A percentile compares a stretch with the other conserved stretches of the same genome.
phyloP scores from a whole-genome alignment of 92 coral and sea anemone genomes.

The Scolanthus callimorphus region DNA sequence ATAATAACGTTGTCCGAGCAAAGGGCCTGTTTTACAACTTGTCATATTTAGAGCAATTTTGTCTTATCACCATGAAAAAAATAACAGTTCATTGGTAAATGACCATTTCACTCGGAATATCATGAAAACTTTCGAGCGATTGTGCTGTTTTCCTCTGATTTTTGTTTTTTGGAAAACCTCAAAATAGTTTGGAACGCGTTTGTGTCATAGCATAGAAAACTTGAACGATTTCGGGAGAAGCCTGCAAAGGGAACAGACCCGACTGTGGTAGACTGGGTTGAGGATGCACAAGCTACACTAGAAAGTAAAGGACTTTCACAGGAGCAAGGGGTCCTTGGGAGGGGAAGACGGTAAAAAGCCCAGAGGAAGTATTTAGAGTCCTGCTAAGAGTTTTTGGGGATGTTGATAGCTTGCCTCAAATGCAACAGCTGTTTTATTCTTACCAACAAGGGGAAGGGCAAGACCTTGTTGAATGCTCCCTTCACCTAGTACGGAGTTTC shows the following conservation, averaged over 20 bases:
- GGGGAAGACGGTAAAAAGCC: too few relatives aligned
- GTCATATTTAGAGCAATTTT: too few relatives aligned
- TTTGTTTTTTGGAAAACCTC: too few relatives aligned
- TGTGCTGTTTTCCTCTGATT: too few relatives aligned
- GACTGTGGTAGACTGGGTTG: constrained; percentile 32
- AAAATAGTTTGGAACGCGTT: too few relatives aligned
- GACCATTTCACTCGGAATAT: too few relatives aligned
- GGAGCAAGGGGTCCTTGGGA: constrained; percentile 19
- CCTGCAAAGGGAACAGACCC: constrained; percentile 25
- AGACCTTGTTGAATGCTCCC: constrained; percentile 30
- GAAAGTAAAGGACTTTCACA: background rate
- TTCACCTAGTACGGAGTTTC: constrained; percentile 32
- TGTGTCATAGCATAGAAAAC: constrained; percentile 16
- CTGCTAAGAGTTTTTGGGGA: constrained; percentile 39
- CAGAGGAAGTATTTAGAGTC: constrained; percentile 21
- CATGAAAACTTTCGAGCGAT: too few relatives aligned
- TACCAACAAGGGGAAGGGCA: constrained; percentile 41
- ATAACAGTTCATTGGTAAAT: too few relatives aligned
- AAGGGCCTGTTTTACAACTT: too few relatives aligned
- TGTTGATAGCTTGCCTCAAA: constrained; percentile 40
- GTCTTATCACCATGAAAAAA: too few relatives aligned
- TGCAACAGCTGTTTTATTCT: constrained; percentile 29
- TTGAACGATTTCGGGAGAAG: constrained; percentile 32
- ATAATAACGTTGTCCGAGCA: too few relatives aligned
- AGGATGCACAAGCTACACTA: constrained; percentile 30